phyloP scores from a whole-genome alignment of 2,113 vertebrate species.

The Protobothrops flavoviridis region DNA sequence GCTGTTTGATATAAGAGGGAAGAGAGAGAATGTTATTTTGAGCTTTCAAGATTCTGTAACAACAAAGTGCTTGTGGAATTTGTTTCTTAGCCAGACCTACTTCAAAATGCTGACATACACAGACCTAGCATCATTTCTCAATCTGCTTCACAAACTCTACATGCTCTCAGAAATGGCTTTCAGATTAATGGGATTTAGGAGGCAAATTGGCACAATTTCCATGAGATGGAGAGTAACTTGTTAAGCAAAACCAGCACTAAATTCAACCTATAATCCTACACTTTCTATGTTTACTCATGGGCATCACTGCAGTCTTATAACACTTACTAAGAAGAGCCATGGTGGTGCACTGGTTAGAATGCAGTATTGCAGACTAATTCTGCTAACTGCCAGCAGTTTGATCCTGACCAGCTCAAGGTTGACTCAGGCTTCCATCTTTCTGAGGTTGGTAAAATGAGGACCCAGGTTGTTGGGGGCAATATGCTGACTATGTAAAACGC shows the following conservation, averaged over 20 bases:
- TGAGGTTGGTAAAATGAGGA: not conserved
- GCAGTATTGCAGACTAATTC: not conserved
- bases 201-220: not conserved
- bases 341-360: not conserved
- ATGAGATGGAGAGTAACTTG: not conserved
- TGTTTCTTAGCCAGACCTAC: not conserved
- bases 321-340: not conserved
- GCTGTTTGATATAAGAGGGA: not conserved
- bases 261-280: not conserved
- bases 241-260: not conserved
- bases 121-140: not conserved
- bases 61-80: not conserved
- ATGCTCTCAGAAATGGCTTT: not conserved
- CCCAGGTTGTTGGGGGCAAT: not conserved
- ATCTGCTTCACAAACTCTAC: not conserved
- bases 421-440: not conserved
- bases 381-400: not conserved
- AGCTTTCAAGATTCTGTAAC: not conserved
- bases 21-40: not conserved
- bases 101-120: not conserved
- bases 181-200: not conserved
- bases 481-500: not conserved
- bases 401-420: not conserved
- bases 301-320: too few relatives aligned
- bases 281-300: not conserved